Percentiles rank a stretch among this genome's conserved stretches.
Evolutionary conservation across 2,888 invertebrate genomes (phyloP).

Genomic region (Clunio marinus): DNA sequence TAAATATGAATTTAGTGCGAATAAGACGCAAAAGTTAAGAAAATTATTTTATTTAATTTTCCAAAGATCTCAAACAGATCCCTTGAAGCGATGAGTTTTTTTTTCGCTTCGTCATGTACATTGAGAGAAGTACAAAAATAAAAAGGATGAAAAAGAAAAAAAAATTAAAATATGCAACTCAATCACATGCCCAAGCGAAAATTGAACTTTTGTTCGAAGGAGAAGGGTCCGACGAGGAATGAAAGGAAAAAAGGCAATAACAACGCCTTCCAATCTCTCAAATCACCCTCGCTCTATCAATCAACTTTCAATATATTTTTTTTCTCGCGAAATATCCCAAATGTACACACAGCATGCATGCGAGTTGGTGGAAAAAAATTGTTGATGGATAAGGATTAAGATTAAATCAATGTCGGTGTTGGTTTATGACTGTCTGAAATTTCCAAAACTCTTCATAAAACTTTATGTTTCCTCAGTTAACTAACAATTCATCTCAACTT

Average conservation of each 20-base stretch:
- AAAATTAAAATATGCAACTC: constrained; percentile 24
- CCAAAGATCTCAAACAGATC: too few relatives aligned
- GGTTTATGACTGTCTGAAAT: background rate
- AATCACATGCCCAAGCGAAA: constrained; percentile 18
- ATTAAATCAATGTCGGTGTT: background rate
- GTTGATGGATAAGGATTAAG: background rate
- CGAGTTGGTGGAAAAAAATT: background rate
- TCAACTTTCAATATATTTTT: constrained; percentile 27
- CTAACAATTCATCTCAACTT: background rate
- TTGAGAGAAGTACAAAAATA: too few relatives aligned
- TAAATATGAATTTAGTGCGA: too few relatives aligned
- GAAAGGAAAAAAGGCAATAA: background rate
- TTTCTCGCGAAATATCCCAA: constrained; percentile 22
- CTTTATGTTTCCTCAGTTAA: too few relatives aligned
- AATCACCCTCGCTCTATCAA: constrained; percentile 39
- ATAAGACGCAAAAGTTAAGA: too few relatives aligned
- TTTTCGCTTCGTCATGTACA: too few relatives aligned
- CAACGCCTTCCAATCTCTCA: constrained; percentile 27
- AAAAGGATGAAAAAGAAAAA: background rate
- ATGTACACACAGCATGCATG: background rate
- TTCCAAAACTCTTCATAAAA: too few relatives aligned
- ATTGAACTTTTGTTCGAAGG: constrained; percentile 19
- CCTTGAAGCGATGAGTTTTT: too few relatives aligned
- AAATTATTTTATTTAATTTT: too few relatives aligned
- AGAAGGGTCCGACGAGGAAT: constrained; percentile 22